These are phyloP conservation scores for Nebria salina DNA, from an alignment of 2,888 invertebrate genomes.

Conservation along the genomic window DNA sequence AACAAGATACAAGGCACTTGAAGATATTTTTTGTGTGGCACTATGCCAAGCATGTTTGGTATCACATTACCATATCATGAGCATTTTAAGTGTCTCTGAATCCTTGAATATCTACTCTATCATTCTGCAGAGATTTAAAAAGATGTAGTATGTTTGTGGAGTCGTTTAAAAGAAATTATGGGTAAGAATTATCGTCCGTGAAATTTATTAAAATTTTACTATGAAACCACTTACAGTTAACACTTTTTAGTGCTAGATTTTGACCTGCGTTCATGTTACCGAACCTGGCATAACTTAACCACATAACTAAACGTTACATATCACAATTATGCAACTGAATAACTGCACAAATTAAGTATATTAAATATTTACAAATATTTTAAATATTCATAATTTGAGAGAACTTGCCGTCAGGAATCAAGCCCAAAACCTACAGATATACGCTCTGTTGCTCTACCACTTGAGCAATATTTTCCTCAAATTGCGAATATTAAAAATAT, in stretches of 20 bases:
- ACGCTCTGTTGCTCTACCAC: too few relatives aligned
- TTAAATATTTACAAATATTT: too few relatives aligned
- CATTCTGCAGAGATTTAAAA: constrained; percentile 9
- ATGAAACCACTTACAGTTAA: neutral
- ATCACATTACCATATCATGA: constrained; percentile 12
- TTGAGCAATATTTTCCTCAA: too few relatives aligned
- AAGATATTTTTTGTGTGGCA: constrained; percentile 26
- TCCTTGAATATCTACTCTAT: constrained; percentile 10
- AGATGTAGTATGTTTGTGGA: neutral
- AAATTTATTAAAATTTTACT: neutral
- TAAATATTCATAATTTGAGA: too few relatives aligned
- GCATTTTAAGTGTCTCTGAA: constrained; percentile 16
- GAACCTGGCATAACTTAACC: too few relatives aligned
- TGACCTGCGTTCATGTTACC: neutral
- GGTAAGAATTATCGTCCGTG: neutral
- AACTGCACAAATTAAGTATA: too few relatives aligned
- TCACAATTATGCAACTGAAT: too few relatives aligned
- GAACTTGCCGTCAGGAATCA: too few relatives aligned
- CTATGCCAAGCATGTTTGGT: constrained; percentile 18
- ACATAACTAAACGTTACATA: too few relatives aligned
- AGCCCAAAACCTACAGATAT: too few relatives aligned
- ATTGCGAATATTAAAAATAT: too few relatives aligned
- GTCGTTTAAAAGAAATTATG: neutral
- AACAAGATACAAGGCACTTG: constrained; percentile 37
- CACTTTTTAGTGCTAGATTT: neutral